Evolutionary conservation across 2,888 invertebrate genomes (phyloP), one percentile per base, ranked within the genome.

Genomic region (Nephrotoma flavescens): DNA sequence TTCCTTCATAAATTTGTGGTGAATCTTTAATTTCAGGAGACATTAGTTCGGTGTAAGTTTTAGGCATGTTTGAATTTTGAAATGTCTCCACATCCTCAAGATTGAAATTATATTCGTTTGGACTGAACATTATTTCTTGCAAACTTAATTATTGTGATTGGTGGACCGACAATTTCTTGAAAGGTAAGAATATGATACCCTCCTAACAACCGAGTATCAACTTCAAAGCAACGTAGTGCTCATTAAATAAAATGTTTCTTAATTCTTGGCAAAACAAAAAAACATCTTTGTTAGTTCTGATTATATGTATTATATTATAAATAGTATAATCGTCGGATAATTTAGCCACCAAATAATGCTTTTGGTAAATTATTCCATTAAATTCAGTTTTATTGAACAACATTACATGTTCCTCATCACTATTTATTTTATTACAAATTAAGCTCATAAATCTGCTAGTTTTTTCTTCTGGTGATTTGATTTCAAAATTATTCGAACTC

Each of bases 241-340:
- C 83, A n/a, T 83, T 86, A 71, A 11, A 47, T 4, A 47, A 7
- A 9, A 83, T 41, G 45, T 86, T 83, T 41, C 83, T 83, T 57
- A 86, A 4, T 15, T 86, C 15, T 47, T 86, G 86, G 7, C 86
- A 86, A 86, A 86, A 86, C 19, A 86, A 41, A 15, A 44, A 7
- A 9, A 84, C 31, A 5, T 86, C 83, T 41, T 83, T 45, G 12
- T 47, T 7, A 11, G 12, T 4, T 11, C 12, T 47, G 7, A 47
- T 47, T 47, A 47, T 47, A 47, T 47, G 7, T 47, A 47, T 47
- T 11, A 47, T 47, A 11, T 12, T 57, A 57, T 57, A 57, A 11
- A 57, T 19, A 19, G 47, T 47, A 11, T 83, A 83, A 83, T 83
- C 83, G 6, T 83, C 11, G 1, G 5, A 6, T 19, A 19, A 83